Conservation (phyloP, 2,113 vertebrate genomes). For the Bubo scandiacus region DNA sequence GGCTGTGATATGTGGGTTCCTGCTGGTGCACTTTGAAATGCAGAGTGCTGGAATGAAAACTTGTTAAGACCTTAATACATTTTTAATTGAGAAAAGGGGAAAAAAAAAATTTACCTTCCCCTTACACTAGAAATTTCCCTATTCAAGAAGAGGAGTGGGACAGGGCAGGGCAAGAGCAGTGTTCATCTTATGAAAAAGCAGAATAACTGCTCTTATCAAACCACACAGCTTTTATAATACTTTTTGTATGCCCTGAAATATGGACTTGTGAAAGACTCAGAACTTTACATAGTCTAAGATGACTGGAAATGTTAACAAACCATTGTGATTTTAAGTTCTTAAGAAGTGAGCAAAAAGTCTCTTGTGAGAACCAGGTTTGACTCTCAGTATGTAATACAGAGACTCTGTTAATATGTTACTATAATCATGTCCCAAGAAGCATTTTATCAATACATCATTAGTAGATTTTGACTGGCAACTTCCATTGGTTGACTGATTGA, state of each 20-base stretch:
- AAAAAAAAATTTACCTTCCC: neutral
- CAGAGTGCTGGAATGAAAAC: neutral
- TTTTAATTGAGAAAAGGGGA: neutral
- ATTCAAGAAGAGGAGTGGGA: neutral
- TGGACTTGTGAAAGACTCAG: neutral
- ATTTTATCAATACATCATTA: fast-evolving
- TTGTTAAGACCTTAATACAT: neutral
- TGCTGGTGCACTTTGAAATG: neutral
- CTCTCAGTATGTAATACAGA: neutral
- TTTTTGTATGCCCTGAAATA: neutral
- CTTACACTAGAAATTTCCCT: neutral
- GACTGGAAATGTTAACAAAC: neutral
- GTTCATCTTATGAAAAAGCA: neutral
- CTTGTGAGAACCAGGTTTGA: neutral
- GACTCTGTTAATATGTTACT: neutral
- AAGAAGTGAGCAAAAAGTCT: neutral
- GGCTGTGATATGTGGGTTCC: neutral
- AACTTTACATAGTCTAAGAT: neutral
- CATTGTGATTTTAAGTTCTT: neutral
- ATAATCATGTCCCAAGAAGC: neutral
- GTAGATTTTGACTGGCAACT: neutral
- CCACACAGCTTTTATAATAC: neutral
- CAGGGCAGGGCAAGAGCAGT: neutral
- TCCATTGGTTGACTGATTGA: neutral
- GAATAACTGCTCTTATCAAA: neutral